Evolutionary conservation across 1,140 invertebrate genomes (phyloP).

Genomic region (Scaptomyza pallida): DNA sequence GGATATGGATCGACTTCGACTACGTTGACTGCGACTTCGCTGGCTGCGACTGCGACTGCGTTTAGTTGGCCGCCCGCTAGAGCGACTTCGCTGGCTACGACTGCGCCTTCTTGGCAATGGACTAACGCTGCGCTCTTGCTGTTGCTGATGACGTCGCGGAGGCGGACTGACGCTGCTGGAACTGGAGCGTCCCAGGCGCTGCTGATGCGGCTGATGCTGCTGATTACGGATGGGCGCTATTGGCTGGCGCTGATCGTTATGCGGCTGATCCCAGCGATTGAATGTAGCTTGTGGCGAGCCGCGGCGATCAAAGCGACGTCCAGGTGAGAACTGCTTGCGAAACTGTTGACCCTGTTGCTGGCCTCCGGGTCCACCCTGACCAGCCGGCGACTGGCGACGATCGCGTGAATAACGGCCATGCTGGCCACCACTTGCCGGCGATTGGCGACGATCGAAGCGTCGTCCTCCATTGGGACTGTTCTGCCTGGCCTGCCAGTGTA

Average conservation of each 20-base stretch:
- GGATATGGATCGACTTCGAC: slow-evolving; percentile 66
- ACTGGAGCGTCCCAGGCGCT: slow-evolving; percentile 34
- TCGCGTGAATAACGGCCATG: slow-evolving; percentile 70
- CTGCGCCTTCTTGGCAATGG: slow-evolving; percentile 24
- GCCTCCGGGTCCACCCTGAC: slow-evolving; percentile 13
- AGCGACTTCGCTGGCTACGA: slow-evolving; percentile 55
- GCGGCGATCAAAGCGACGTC: slow-evolving; percentile 64
- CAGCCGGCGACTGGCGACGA: slow-evolving; percentile 63
- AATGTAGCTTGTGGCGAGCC: slow-evolving; percentile 35
- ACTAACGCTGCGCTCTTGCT: slow-evolving; percentile 30
- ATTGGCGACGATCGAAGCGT: slow-evolving; percentile 70
- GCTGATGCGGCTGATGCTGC: slow-evolving; percentile 19
- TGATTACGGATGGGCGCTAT: slow-evolving; percentile 30
- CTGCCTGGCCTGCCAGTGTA: slow-evolving; percentile 69
- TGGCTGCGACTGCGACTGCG: slow-evolving; percentile 42
- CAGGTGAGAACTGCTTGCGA: slow-evolving; percentile 75
- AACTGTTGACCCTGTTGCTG: slow-evolving; percentile 60
- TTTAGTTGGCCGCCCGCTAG: slow-evolving; percentile 24
- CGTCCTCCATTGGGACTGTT: slow-evolving; percentile 66
- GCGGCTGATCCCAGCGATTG: slow-evolving; percentile 45
- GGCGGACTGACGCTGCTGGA: slow-evolving; percentile 52
- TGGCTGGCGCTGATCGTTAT: slow-evolving; percentile 26
- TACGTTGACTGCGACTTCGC: slow-evolving; percentile 45
- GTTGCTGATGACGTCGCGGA: slow-evolving; percentile 18
- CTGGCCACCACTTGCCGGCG: slow-evolving; percentile 48